Evolutionary conservation across 1,140 invertebrate genomes (phyloP).

Genomic region (Sarcophaga bullata): DNA sequence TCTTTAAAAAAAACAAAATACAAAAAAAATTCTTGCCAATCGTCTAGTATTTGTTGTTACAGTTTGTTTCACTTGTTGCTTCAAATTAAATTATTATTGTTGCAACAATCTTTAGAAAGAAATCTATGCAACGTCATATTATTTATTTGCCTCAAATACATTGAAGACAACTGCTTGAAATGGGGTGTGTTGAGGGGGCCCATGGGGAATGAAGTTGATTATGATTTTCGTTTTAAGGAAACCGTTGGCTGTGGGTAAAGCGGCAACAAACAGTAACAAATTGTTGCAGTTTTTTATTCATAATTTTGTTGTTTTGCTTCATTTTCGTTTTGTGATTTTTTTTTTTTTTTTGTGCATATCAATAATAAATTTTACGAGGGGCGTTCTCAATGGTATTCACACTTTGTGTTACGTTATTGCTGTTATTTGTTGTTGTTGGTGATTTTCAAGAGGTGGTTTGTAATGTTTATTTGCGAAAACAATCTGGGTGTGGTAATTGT

Average conservation of each 20-base stretch:
- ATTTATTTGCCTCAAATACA: background rate
- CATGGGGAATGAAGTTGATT: no score
- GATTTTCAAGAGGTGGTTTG: constrained; percentile 13
- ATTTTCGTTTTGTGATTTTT: background rate
- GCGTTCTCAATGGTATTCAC: constrained; percentile 18
- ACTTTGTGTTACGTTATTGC: background rate
- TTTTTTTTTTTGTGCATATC: constrained; percentile 9
- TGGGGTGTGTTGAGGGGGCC: background rate
- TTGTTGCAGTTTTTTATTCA: constrained; percentile 1
- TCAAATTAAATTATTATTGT: constrained; percentile 13
- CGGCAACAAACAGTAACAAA: background rate
- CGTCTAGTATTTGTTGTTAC: background rate
- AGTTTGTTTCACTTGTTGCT: constrained; percentile 21
- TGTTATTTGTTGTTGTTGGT: background rate
- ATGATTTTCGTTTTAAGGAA: no score
- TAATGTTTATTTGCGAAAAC: background rate
- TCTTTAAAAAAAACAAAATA: no score
- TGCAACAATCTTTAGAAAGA: background rate
- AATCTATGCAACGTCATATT: constrained; percentile 6
- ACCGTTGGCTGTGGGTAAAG: no score
- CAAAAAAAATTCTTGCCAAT: no score
- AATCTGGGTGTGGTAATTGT: constrained; percentile 13
- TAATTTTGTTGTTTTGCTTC: background rate
- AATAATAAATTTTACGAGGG: constrained; percentile 11
- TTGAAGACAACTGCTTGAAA: background rate